Conservation (phyloP, 2,797 vertebrate species). For the Hirundo rustica region DNA sequence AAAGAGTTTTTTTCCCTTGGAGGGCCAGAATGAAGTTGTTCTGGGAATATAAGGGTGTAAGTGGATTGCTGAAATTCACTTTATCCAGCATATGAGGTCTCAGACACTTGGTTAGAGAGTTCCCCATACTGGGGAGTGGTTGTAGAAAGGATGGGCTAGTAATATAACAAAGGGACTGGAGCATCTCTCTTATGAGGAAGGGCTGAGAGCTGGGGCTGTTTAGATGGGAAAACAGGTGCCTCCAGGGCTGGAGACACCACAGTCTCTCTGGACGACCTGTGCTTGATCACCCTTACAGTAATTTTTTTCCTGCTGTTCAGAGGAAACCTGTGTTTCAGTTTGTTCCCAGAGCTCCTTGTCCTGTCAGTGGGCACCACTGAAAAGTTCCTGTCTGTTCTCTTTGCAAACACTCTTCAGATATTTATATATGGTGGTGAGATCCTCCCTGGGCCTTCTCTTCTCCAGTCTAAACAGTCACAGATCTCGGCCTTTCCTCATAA, state of each 20-base stretch:
- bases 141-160: not conserved
- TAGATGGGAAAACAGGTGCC: not conserved
- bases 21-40: not conserved
- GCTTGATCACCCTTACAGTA: not conserved
- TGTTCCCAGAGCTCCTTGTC: not conserved
- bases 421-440: not conserved
- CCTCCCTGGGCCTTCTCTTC: not conserved
- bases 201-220: not conserved
- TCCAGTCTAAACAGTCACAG: not conserved
- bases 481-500: not conserved
- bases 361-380: not conserved
- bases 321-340: not conserved
- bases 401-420: not conserved
- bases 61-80: not conserved
- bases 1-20: not conserved
- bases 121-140: not conserved
- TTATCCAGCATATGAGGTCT: not conserved
- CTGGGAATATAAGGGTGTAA: not conserved
- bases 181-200: not conserved
- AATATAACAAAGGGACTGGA: not conserved
- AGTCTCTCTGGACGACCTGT: not conserved
- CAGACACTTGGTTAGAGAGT: not conserved
- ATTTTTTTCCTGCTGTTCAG: not conserved
- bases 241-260: not conserved
- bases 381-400: not conserved